phyloP scores from a whole-genome alignment of 1,140 invertebrate species.

The Amyelois transitella region DNA sequence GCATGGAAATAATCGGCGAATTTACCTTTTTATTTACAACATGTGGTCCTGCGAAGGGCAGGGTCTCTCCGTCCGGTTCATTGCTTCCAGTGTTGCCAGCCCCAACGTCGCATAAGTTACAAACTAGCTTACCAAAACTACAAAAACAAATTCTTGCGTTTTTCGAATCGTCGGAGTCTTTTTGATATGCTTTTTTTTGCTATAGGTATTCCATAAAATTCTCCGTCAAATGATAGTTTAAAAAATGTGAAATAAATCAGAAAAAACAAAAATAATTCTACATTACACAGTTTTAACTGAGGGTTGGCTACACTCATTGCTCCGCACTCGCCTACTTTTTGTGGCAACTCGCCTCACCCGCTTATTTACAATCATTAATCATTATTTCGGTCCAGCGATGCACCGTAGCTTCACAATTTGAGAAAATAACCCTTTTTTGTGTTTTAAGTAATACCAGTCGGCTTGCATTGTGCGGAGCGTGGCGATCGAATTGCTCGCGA shows the following conservation, averaged over 20 bases:
- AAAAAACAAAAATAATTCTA: too few relatives aligned
- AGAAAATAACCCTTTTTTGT: constrained; percentile 71
- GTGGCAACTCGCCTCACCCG: constrained; percentile 49
- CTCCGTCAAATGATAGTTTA: too few relatives aligned
- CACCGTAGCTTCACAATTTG: constrained; percentile 54
- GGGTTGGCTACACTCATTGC: too few relatives aligned
- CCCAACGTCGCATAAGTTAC: too few relatives aligned
- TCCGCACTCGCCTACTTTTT: constrained; percentile 49
- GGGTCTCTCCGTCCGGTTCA: constrained; percentile 31
- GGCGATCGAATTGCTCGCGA: constrained; percentile 20
- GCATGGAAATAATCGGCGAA: not conserved
- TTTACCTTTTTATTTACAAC: too few relatives aligned
- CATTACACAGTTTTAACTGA: too few relatives aligned
- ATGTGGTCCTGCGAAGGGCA: not conserved
- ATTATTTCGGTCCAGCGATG: constrained; percentile 64
- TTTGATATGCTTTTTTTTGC: too few relatives aligned
- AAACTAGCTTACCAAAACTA: too few relatives aligned
- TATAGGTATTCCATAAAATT: too few relatives aligned
- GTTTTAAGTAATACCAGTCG: constrained; percentile 31
- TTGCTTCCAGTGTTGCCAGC: constrained; percentile 53
- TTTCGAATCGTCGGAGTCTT: too few relatives aligned
- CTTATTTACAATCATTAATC: constrained; percentile 73
- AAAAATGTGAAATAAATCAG: too few relatives aligned
- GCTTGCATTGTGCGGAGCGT: constrained; percentile 30
- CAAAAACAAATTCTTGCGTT: too few relatives aligned